Evolutionary conservation across 1,140 invertebrate species (phyloP).

Genomic region (Drosophila guanche): DNA sequence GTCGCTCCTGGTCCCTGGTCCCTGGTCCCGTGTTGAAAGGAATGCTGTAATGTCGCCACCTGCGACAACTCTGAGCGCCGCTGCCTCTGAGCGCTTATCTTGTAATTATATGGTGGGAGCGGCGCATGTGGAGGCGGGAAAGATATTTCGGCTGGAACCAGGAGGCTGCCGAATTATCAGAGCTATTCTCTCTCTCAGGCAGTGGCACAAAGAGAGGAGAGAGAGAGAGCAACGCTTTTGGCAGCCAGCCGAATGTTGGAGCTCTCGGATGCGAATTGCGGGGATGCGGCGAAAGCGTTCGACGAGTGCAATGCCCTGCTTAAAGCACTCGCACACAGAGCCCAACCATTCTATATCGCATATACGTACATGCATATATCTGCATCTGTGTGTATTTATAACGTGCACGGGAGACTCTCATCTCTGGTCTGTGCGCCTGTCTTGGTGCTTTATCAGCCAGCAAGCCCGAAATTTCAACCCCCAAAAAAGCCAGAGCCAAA

Average conservation of each 20-base stretch:
- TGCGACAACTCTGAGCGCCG: conserved; percentile 66
- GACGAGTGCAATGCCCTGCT: conserved; percentile 82
- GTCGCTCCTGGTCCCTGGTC: too few species aligned
- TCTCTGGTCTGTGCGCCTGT: conserved; percentile 67
- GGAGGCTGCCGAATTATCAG: conserved; percentile 9
- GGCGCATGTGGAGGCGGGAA: not conserved
- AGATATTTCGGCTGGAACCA: conserved; percentile 10
- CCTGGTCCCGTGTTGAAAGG: not conserved
- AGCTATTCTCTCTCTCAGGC: not conserved
- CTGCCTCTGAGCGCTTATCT: conserved; percentile 64
- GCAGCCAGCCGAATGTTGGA: conserved; percentile 39
- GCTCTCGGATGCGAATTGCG: conserved; percentile 37
- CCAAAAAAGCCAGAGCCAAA: conserved; percentile 61
- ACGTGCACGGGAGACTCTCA: conserved; percentile 23
- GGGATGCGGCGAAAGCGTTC: conserved; percentile 19
- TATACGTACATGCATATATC: too few species aligned
- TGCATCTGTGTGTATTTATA: too few species aligned
- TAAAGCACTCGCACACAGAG: conserved; percentile 52
- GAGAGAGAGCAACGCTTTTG: conserved; percentile 51
- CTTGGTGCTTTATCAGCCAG: conserved; percentile 59
- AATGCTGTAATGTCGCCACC: conserved; percentile 28
- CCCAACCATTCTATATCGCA: too few species aligned
- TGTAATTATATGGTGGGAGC: conserved; percentile 63
- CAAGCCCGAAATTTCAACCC: conserved; percentile 70
- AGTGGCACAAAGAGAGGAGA: not conserved